These are phyloP conservation scores for Zaprionus africanus DNA, from an alignment of 1,140 invertebrate species.

Conservation along the genomic window DNA sequence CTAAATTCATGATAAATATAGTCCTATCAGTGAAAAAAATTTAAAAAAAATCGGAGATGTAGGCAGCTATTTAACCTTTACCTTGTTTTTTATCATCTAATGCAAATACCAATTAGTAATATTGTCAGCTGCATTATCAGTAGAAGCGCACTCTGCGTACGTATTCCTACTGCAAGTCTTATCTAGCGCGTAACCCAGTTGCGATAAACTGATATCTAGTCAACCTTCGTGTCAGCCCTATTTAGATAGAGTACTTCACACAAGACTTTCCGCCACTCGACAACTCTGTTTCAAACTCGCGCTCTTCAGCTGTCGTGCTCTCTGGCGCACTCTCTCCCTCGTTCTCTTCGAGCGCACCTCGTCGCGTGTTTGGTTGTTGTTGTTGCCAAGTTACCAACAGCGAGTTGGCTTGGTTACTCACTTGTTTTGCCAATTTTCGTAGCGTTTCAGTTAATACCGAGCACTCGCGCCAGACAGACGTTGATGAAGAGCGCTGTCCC, in stretches of 20 bases:
- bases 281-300: constrained; percentile 31
- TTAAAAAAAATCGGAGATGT: too few species aligned
- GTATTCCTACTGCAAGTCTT: neutral
- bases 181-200: neutral
- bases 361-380: constrained; percentile 37
- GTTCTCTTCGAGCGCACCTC: constrained; percentile 19
- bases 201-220: neutral
- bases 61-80: too few species aligned
- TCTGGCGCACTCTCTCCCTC: neutral
- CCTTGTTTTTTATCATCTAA: neutral
- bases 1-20: too few species aligned
- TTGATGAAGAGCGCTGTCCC: constrained; percentile 11
- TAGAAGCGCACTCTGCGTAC: neutral
- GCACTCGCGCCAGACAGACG: constrained; percentile 61
- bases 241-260: constrained; percentile 18
- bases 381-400: constrained; percentile 72
- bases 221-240: constrained; percentile 25
- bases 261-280: constrained; percentile 18
- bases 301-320: constrained; percentile 37
- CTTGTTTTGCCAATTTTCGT: constrained; percentile 82
- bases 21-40: too few species aligned
- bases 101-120: neutral
- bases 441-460: constrained; percentile 77
- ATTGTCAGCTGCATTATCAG: neutral
- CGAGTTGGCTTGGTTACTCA: constrained; percentile 78